phyloP scores from a whole-genome alignment of 2,797 vertebrate species.

The Borostomias antarcticus region DNA sequence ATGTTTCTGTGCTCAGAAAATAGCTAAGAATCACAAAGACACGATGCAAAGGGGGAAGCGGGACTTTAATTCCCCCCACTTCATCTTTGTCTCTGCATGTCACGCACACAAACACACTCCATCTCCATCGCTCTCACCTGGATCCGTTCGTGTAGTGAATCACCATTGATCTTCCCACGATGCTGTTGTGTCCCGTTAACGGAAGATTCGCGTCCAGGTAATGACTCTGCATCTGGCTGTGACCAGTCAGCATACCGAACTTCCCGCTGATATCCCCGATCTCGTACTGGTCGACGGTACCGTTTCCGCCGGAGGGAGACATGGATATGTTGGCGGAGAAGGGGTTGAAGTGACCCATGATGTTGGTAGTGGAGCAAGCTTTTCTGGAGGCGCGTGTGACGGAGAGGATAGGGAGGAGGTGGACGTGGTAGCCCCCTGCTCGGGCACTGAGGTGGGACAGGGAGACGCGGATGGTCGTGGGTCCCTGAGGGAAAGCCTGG shows the following conservation, averaged over 20 bases:
- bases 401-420: conserved; percentile 69
- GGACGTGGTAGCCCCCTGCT: conserved; percentile 77
- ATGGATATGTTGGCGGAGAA: conserved; percentile 54
- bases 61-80: neutral
- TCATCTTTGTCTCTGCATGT: neutral
- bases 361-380: conserved; percentile 72
- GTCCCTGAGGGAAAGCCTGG: conserved; percentile 66
- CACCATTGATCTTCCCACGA: conserved; percentile 77
- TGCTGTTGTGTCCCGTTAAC: conserved; percentile 72
- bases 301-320: conserved; percentile 65
- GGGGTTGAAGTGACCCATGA: conserved; percentile 80
- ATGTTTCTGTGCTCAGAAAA: too few species aligned
- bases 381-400: too few species aligned
- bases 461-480: conserved; percentile 66
- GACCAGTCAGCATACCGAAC: conserved; percentile 67
- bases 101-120: neutral
- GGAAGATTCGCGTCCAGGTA: conserved; percentile 71
- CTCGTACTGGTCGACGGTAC: conserved; percentile 81
- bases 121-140: conserved; percentile 67
- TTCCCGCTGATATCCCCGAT: conserved; percentile 84
- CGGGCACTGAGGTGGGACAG: conserved; percentile 58
- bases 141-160: conserved; percentile 73
- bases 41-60: too few species aligned
- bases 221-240: conserved; percentile 25
- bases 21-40: too few species aligned